Base-by-base conservation (phyloP, 1,140 invertebrate genomes). In the Trypoxylus dichotomus region DNA sequence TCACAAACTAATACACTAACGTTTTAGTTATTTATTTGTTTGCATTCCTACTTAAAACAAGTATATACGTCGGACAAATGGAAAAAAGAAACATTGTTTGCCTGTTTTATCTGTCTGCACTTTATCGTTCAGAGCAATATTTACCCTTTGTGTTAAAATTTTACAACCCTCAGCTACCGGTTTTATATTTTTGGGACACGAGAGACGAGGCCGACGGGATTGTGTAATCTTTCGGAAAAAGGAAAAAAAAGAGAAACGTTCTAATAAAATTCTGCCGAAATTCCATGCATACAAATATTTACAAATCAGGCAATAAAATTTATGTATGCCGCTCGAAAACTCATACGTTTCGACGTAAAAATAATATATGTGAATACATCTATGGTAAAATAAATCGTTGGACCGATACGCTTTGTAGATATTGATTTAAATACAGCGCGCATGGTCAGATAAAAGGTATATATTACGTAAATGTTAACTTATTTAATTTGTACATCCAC, bases 131-230 rank as follows among this genome's bases (percentile, higher is more conserved):
- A 27, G 19, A 63, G 58, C 11, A 27, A 63, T 63, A 63, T 63
- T 63, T 63, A 63, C 58, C 58, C 58, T 63, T 63, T 63, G 58
- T 63, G 58, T 63, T 63, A 63, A 63, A 63, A 63, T 63, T 63
- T 63, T 63, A 63, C 58, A 63, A 63, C 58, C 58, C 58, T 63
- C 58, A n/a, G 58, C 58, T 63, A 63, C 58, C 58, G 58, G 58
- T 63, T 63, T 63, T 63, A 63, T 63, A 63, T 63, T 63, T 63
- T 63, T 63, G 58, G 58, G 58, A 63, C 25, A 63, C 58, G 43
- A 47, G 43, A 32, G 13, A 21, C 47, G 47, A 54, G 13, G 21
- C 58, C 58, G 58, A 63, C 58, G 58, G 21, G 58, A 24, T 63
- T 63, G 58, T 63, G 58, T 63, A 63, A 63, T 63, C 58, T 63